Evolutionary conservation across 2,888 invertebrate genomes (phyloP), one percentile per base, ranked within the genome.

Genomic region (Scrobipalpa atriplicella): DNA sequence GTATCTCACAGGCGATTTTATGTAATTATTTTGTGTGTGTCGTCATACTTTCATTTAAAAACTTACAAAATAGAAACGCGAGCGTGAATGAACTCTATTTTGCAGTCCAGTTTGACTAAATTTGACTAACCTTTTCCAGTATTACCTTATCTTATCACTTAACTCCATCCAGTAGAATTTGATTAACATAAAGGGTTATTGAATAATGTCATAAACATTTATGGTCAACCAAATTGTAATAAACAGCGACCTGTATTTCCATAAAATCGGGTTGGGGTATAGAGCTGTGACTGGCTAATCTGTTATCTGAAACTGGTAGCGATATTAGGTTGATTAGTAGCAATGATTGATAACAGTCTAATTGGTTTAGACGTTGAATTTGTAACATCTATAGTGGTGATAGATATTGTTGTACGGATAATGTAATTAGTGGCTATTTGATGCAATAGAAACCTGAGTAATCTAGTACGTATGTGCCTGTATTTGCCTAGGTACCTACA

Each of bases 131-230:
- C 16, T 16, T 29, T 2, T 47, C n/a, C 7, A n/a, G 5, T 43
- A n/a, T 43, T n/a, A 43, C 43, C 43, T 47, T 47, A 47, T n/a
- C 47, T 47, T 29, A 29, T 29, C 29, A 47, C 47, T 5, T 3
- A 16, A 47, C 38, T 63, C 18, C 18, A 52, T 52, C 10, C n/a
- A 7, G 11, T 62, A 62, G 47, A 62, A 47, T 47, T 63, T 63
- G 36, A 63, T 63, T 52, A 63, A 63, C 63, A 52, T 63, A 63
- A 62, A 10, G 52, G 63, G 63, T 63, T 63, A 63, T 63, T 52
- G 63, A 63, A 63, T 63, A 52, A 63, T 52, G 36, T 36, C 63
- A 63, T 63, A 63, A 63, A 63, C 63, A 63, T 63, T 63, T 63
- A 63, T 18, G 63, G 63, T 52, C 63, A 63, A 51, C 63, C 51